Evolutionary conservation across 2,888 invertebrate genomes (phyloP).

Genomic region (Aporophyla lueneburgensis): DNA sequence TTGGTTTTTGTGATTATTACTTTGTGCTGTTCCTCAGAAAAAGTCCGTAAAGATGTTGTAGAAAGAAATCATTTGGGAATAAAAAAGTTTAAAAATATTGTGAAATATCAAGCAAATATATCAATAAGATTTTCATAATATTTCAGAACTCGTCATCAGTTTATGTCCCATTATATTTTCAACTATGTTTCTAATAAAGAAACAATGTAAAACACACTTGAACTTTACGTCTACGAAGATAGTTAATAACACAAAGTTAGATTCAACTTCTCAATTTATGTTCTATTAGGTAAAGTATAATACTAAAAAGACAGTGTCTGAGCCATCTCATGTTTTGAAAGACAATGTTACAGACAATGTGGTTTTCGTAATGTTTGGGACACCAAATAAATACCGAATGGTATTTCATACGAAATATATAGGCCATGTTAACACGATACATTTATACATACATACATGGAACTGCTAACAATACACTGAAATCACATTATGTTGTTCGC

Average conservation of each 20-base stretch:
- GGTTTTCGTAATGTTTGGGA: not conserved
- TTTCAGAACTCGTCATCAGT: not conserved
- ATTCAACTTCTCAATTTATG: conserved; percentile 46
- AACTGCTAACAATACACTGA: conserved; percentile 36
- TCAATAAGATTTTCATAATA: not conserved
- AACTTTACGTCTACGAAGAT: conserved; percentile 25
- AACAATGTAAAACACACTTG: conserved; percentile 35
- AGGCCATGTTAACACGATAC: not conserved
- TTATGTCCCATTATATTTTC: not conserved
- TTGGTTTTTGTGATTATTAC: not conserved
- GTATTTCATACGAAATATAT: not conserved
- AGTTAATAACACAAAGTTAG: conserved; percentile 31
- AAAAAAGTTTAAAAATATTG: too few species aligned
- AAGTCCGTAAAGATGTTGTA: not conserved
- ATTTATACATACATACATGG: not conserved
- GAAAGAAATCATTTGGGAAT: too few species aligned
- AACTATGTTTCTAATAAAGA: conserved; percentile 9
- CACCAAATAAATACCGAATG: conserved; percentile 1
- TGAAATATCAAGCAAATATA: too few species aligned
- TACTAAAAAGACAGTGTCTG: conserved; percentile 27
- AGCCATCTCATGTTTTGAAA: conserved; percentile 21
- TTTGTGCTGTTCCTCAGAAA: not conserved
- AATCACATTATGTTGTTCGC: conserved; percentile 40
- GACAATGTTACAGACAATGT: conserved; percentile 16
- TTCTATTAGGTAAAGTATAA: conserved; percentile 29